Evolutionary conservation across 2,888 invertebrate genomes (phyloP), one percentile per base, ranked within the genome.

Genomic region (Pandemis corylana): DNA sequence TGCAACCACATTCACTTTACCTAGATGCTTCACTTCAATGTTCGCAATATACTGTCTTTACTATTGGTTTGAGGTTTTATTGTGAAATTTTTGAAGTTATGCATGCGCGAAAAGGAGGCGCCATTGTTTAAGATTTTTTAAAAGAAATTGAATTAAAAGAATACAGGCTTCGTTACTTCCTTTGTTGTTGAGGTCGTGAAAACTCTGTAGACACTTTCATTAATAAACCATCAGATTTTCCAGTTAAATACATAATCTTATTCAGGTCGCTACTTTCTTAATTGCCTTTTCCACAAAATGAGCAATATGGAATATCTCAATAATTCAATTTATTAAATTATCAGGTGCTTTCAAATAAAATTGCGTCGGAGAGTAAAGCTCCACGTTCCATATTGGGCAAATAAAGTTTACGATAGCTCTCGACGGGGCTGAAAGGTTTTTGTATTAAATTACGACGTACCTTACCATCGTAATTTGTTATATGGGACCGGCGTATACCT

Each of bases 391-490:
- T 69, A 74, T 70, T 15, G 51, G 76, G 71, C 71, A 63, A 74
- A 77, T 76, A 70, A 68, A 77, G 77, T 79, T 81, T 75, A 76
- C 68, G 76, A 71, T 59, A 72, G 72, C 66, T 77, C 78, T 76
- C 71, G 72, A 70, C 69, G 66, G 73, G 70, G 67, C 77, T 79
- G 75, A 82, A 84, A 82, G 79, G 78, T 78, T 82, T 79, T 72
- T 69, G 69, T 70, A 74, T 74, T 70, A 51, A 74, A 74, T 74
- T 74, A 70, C 69, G 69, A 74, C 51, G 51, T 65, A 74, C 69
- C 51, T 69, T 69, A 42, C 46, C 69, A 65, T 65, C 69, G 42
- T 61, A 74, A 65, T 65, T 69, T 74, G 59, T 66, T 74, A 65
- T 66, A 66, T 66, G 68, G 64, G 20, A 66, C 69, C 10, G n/a